Percentiles rank a stretch among this genome's conserved stretches.
phyloP scores from a whole-genome alignment of 2,113 vertebrate genomes.

The Bambusicola thoracicus region DNA sequence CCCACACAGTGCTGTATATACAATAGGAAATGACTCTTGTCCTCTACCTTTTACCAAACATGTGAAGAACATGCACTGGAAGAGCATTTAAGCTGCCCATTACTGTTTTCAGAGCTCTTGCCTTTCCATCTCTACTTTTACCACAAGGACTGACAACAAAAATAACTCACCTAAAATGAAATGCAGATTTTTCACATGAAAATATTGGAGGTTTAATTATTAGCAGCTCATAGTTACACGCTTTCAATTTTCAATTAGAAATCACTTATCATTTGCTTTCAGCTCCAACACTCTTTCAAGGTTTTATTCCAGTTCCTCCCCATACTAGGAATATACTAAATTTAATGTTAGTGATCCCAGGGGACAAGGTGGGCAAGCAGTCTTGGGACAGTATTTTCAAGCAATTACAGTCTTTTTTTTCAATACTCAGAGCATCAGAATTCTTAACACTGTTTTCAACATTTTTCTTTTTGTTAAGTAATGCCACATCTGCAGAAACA shows the following conservation, averaged over 20 bases:
- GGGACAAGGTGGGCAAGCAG: neutral
- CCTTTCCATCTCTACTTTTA: neutral
- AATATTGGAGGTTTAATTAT: neutral
- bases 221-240: neutral
- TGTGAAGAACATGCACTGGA: neutral
- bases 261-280: neutral
- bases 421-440: neutral
- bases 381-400: neutral
- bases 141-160: neutral
- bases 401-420: neutral
- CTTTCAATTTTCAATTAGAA: neutral
- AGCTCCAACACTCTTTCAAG: neutral
- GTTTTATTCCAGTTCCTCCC: neutral
- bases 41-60: neutral
- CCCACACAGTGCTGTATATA: neutral
- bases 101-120: neutral
- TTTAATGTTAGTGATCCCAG: neutral
- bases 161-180: neutral
- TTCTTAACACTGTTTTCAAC: neutral
- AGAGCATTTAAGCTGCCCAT: neutral
- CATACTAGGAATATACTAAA: neutral
- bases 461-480: neutral
- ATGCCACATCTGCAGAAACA: neutral
- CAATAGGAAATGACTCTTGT: neutral
- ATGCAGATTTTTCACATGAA: neutral